Evolutionary conservation across 2,888 invertebrate genomes (phyloP).

Genomic region (Aleiodes leptofemur): DNA sequence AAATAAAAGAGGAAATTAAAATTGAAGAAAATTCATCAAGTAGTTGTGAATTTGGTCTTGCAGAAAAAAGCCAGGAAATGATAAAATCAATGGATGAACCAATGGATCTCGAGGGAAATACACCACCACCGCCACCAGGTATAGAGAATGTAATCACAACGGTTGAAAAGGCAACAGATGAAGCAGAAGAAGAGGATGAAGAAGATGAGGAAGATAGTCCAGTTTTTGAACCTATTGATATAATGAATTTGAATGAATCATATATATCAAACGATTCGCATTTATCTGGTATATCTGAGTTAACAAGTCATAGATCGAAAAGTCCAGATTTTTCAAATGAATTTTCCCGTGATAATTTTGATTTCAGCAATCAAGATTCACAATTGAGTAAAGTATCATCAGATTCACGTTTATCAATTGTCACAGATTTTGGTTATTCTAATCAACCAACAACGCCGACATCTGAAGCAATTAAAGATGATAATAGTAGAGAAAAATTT

Average conservation of each 20-base stretch:
- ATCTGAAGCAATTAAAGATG: conserved; percentile 64
- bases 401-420: conserved; percentile 78
- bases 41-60: conserved; percentile 1
- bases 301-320: conserved; percentile 77
- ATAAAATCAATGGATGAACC: conserved; percentile 55
- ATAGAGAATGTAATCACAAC: conserved; percentile 62
- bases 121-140: conserved; percentile 1
- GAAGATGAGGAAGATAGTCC: conserved; percentile 82
- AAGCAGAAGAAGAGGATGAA: conserved; percentile 73
- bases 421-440: conserved; percentile 76
- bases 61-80: conserved; percentile 12
- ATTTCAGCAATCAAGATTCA: conserved; percentile 78
- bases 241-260: conserved; percentile 74
- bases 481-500: conserved; percentile 68
- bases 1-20: conserved; percentile 40
- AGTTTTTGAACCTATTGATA: conserved; percentile 81
- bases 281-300: conserved; percentile 78
- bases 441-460: conserved; percentile 71
- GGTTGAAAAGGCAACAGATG: no score
- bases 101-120: not conserved
- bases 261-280: conserved; percentile 79
- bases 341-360: conserved; percentile 70
- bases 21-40: not conserved
- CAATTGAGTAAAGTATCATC: conserved; percentile 81
- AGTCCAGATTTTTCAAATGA: conserved; percentile 72